These are phyloP conservation scores for Lipotes vexillifer DNA, from an alignment of 2,113 vertebrate species.

Conservation along the genomic window DNA sequence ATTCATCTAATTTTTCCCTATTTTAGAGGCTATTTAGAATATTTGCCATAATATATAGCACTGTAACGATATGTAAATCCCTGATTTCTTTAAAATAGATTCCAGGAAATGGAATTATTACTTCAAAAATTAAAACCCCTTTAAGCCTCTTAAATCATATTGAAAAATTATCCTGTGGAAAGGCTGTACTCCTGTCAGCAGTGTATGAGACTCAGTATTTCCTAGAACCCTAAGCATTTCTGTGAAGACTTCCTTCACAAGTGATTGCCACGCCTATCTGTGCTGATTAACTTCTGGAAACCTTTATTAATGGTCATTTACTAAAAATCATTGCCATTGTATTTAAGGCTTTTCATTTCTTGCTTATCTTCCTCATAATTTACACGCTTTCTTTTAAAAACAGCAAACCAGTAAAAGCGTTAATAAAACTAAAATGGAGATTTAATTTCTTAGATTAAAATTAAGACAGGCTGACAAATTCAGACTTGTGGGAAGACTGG, in stretches of 20 bases:
- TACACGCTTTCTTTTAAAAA: constrained; percentile 2
- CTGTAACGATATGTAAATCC: neutral
- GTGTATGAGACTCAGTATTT: neutral
- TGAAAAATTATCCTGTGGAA: neutral
- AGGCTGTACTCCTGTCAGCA: neutral
- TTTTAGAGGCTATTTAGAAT: constrained; percentile 1
- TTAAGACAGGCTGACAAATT: neutral
- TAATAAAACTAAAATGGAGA: constrained; percentile 26
- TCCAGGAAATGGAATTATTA: neutral
- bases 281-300: neutral
- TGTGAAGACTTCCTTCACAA: neutral
- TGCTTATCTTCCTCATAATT: neutral
- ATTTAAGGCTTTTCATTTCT: neutral
- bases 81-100: neutral
- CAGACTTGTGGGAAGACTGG: constrained; percentile 39
- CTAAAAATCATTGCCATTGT: neutral
- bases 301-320: neutral
- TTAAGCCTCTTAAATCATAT: neutral
- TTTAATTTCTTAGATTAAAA: constrained; percentile 44
- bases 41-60: neutral
- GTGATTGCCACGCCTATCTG: neutral
- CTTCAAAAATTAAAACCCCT: neutral
- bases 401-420: neutral
- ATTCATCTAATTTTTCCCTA: neutral
- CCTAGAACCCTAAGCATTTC: neutral